Evolutionary conservation across 2,888 invertebrate genomes (phyloP).

Genomic region (Papilio elwesi): DNA sequence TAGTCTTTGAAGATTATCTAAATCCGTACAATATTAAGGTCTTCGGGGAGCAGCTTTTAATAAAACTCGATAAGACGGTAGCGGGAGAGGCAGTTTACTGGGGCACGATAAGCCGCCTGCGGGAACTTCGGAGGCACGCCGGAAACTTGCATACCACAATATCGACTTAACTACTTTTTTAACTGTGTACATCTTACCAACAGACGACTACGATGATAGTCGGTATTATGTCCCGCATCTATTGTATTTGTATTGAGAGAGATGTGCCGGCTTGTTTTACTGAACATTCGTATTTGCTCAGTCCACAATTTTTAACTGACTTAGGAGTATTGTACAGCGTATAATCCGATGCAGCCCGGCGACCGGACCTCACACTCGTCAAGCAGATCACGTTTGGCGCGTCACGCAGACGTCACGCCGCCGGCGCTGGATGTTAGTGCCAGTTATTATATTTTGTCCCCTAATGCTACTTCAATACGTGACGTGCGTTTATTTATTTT

Average conservation of each 20-base stretch:
- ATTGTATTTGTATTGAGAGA: too few relatives aligned
- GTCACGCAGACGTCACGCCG: not conserved
- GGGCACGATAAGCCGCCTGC: not conserved
- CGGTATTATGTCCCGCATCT: too few relatives aligned
- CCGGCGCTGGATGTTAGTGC: slow-evolving; percentile 1
- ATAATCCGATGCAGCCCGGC: not conserved
- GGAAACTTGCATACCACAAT: not conserved
- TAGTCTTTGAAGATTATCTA: not conserved
- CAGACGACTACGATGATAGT: too few relatives aligned
- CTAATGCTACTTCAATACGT: slow-evolving; percentile 11
- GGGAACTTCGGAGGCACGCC: not conserved
- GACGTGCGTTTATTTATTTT: slow-evolving; percentile 4
- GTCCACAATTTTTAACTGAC: not conserved
- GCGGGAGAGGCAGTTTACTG: not conserved
- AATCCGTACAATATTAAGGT: slow-evolving; percentile 5
- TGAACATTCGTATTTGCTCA: too few relatives aligned
- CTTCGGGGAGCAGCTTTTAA: slow-evolving; percentile 6
- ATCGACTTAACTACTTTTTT: not conserved
- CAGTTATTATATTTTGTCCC: slow-evolving; percentile 23
- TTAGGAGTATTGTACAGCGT: not conserved
- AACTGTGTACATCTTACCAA: too few relatives aligned
- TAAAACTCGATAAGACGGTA: slow-evolving; percentile 7
- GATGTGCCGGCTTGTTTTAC: too few relatives aligned
- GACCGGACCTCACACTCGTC: not conserved
- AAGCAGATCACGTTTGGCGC: not conserved